Evolutionary conservation across 2,113 vertebrate species (phyloP).

Genomic region (Brachyhypopomus occidentalis): DNA sequence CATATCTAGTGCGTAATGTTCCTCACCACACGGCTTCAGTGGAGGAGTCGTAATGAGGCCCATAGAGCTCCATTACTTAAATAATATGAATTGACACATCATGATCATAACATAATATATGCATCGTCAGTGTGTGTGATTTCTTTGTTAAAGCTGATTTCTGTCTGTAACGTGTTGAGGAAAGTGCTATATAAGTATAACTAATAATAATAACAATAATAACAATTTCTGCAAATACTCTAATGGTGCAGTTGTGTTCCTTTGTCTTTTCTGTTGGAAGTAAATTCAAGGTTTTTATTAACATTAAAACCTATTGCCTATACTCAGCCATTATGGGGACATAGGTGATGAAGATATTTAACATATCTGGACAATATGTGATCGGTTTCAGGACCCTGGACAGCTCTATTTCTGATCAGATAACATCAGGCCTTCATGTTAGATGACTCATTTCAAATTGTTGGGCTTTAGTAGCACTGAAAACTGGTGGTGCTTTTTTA

Average conservation of each 20-base stretch:
- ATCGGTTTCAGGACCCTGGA: conserved; percentile 62
- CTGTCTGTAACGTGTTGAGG: too few species aligned
- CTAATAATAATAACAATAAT: neutral
- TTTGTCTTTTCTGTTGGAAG: neutral
- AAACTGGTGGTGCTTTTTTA: neutral
- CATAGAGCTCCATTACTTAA: conserved; percentile 6
- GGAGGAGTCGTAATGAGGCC: neutral
- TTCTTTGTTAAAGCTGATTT: too few species aligned
- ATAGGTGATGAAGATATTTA: conserved; percentile 5
- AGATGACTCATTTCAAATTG: neutral
- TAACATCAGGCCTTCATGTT: conserved; percentile 29
- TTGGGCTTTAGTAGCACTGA: neutral
- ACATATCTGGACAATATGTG: conserved; percentile 44
- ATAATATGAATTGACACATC: conserved; percentile 9
- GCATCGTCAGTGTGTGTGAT: too few species aligned
- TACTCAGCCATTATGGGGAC: neutral
- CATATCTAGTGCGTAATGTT: conserved; percentile 12
- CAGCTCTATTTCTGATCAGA: conserved; percentile 47
- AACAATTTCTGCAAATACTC: neutral
- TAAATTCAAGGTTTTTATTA: conserved; percentile 1
- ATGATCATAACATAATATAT: too few species aligned
- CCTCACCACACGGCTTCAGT: neutral
- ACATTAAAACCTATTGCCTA: neutral
- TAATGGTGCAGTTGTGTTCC: neutral
- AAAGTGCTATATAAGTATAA: too few species aligned